Conservation (phyloP, 2,113 vertebrate genomes). For the Oriolus oriolus region DNA sequence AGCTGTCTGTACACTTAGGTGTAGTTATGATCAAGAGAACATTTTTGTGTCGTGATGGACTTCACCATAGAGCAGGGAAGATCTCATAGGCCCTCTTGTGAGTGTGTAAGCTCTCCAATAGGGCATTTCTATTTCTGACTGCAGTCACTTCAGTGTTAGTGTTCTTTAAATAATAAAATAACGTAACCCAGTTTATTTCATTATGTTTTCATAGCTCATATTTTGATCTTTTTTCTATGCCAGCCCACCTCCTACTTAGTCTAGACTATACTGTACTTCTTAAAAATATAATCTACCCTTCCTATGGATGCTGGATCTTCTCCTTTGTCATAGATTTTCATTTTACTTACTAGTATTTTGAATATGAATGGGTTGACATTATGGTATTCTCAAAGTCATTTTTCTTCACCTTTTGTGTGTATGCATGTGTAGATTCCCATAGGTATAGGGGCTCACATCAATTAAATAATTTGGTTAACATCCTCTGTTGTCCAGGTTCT, state of each 20-base stretch:
- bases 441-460: neutral
- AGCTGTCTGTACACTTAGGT: neutral
- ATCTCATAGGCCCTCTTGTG: neutral
- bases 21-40: neutral
- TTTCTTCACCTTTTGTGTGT: neutral
- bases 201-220: neutral
- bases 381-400: neutral
- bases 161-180: neutral
- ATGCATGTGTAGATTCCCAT: neutral
- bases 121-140: neutral
- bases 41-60: fast-evolving
- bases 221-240: neutral
- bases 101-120: neutral
- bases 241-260: neutral
- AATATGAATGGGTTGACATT: neutral
- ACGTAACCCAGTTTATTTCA: neutral
- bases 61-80: neutral
- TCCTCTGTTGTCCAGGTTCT: neutral
- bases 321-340: neutral
- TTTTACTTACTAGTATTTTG: neutral
- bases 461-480: neutral
- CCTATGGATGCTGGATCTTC: neutral
- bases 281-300: neutral
- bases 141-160: neutral
- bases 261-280: neutral